Evolutionary conservation across 2,797 vertebrate species (phyloP), one percentile per base, ranked within the genome.

Genomic region (Microcaecilia unicolor): DNA sequence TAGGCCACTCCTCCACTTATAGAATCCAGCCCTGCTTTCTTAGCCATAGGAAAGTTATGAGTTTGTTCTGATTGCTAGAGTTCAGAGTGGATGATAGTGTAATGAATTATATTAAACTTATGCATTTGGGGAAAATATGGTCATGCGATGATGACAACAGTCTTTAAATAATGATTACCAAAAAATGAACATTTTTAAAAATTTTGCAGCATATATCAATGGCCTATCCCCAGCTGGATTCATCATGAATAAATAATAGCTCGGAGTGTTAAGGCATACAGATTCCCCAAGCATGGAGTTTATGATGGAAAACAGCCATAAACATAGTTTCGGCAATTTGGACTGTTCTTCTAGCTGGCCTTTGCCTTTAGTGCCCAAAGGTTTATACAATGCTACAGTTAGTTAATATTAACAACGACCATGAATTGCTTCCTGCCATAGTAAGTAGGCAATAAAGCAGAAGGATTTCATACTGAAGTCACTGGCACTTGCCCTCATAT

Each of bases 341-440:
- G 6, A n/a, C 1, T 27, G 20, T 47, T 31, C 26, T 55, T 28
- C 37, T 34, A 19, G 16, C 10, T 63, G 58, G 58, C 55, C 52
- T 61, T 50, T 51, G 32, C 43, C 48, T 55, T 17, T 17, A 39
- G 9, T 19, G 38, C 48, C 37, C 51, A 33, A 18, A 51, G 34
- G 35, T 18, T 39, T 16, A 5, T 50, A 32, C n/a, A n/a, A n/a
- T 5, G 23, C 22, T 48, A 15, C 24, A 52, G 44, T 23, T 45
- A 37, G 25, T 44, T 61, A 44, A 51, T 53, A 65, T 49, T 46
- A 62, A 46, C 9, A 37, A 16, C 3, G 10, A 8, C 45, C 47
- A 41, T 38, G 17, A 50, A 43, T 50, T 64, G 55, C 29, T 15
- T 49, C 31, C 38, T 61, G 54, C 61, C 56, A 42, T 12, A 47